Percentiles rank a stretch among this genome's conserved stretches.
Evolutionary conservation across 2,797 vertebrate genomes (phyloP).

Genomic region (Poecilia picta): DNA sequence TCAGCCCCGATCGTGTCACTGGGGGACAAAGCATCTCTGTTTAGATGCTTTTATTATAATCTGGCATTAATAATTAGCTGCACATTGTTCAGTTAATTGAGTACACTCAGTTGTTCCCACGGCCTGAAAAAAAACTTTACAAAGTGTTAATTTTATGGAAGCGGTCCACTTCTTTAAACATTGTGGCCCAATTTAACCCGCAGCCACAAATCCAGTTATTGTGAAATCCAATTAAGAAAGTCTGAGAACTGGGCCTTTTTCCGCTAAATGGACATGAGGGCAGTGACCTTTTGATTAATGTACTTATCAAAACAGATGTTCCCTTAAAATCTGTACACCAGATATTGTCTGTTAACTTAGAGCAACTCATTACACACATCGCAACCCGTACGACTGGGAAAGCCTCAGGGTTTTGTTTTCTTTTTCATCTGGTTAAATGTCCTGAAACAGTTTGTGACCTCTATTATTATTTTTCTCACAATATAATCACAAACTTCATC

Average conservation of each 20-base stretch:
- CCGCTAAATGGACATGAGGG: constrained; percentile 2
- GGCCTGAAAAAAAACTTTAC: constrained; percentile 38
- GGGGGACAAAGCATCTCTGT: constrained; percentile 45
- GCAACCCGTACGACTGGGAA: neutral
- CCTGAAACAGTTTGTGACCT: neutral
- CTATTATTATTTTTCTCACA: neutral
- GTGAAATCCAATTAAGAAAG: constrained; percentile 11
- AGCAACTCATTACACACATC: constrained; percentile 24
- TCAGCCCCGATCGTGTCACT: constrained; percentile 48
- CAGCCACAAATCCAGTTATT: neutral
- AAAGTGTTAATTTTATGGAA: constrained; percentile 19
- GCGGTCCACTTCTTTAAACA: neutral
- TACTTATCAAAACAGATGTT: constrained; percentile 40
- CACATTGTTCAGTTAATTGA: constrained; percentile 69
- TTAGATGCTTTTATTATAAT: constrained; percentile 58
- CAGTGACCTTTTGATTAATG: constrained; percentile 44
- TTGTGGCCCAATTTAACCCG: constrained; percentile 1
- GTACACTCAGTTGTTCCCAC: constrained; percentile 65
- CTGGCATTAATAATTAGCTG: constrained; percentile 57
- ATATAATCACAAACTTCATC: neutral
- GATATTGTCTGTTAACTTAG: constrained; percentile 23
- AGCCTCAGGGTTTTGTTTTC: constrained; percentile 3
- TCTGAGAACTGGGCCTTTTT: constrained; percentile 1
- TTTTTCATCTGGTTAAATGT: constrained; percentile 3
- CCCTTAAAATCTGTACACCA: constrained; percentile 7